phyloP scores from a whole-genome alignment of 2,113 vertebrate genomes.

The Struthio camelus region DNA sequence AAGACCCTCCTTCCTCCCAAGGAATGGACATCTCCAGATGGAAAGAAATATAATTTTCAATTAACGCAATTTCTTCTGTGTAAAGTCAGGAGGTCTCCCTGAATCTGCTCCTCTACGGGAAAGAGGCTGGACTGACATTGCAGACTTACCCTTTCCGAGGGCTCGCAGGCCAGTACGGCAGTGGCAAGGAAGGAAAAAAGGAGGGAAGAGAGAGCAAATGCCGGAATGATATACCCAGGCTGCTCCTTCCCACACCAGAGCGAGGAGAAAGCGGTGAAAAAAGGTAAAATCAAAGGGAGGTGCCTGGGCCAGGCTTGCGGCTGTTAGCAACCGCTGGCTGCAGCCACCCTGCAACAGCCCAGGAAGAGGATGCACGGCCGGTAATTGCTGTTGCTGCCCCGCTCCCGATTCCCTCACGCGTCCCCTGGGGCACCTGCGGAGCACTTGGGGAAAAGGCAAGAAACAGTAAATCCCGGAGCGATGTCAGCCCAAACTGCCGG shows the following conservation, averaged over 20 bases:
- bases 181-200: neutral
- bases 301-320: neutral
- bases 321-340: neutral
- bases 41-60: neutral
- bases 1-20: neutral
- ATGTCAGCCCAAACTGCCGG: neutral
- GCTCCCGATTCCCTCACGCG: fast-evolving
- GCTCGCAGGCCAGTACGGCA: too few relatives aligned
- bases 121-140: neutral
- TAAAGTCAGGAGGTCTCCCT: neutral
- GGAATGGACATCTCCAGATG: fast-evolving
- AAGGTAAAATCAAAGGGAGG: fast-evolving
- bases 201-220: neutral
- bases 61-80: neutral
- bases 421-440: fast-evolving
- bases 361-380: neutral
- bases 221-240: neutral
- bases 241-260: fast-evolving
- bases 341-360: too few relatives aligned
- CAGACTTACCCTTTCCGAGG: too few relatives aligned
- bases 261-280: neutral
- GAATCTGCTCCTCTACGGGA: neutral
- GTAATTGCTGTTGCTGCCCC: neutral
- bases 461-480: neutral
- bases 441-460: neutral